These are phyloP conservation scores for Hypercompe scribonia DNA, from an alignment of 2,888 invertebrate genomes.

Conservation along the genomic window DNA sequence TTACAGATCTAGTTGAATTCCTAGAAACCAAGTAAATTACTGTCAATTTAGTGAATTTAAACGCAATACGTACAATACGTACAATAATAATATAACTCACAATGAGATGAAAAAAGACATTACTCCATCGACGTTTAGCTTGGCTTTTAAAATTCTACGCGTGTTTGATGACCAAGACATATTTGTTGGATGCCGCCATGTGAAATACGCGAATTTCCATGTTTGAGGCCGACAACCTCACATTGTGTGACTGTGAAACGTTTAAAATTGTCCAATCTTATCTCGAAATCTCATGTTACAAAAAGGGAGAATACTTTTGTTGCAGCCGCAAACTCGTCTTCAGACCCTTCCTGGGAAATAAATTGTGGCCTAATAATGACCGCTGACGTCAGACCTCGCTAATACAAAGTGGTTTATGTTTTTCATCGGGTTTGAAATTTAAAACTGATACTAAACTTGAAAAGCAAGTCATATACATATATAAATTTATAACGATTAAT, in stretches of 20 bases:
- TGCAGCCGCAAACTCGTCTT: slow-evolving; percentile 2
- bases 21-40: too few relatives aligned
- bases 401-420: not conserved
- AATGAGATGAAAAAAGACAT: slow-evolving; percentile 41
- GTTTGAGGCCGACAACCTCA: slow-evolving; percentile 60
- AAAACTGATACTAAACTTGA: not conserved
- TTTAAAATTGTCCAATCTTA: slow-evolving; percentile 23
- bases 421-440: not conserved
- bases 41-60: not conserved
- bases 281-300: slow-evolving; percentile 18
- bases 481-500: too few relatives aligned
- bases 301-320: slow-evolving; percentile 14
- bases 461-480: not conserved
- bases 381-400: not conserved
- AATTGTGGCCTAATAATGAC: not conserved
- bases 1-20: not conserved
- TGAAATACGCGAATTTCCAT: slow-evolving; percentile 53
- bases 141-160: slow-evolving; percentile 54
- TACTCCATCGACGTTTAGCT: slow-evolving; percentile 33
- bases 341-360: not conserved
- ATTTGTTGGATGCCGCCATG: slow-evolving; percentile 50
- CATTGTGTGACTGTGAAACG: slow-evolving; percentile 44
- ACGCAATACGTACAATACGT: too few relatives aligned
- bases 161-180: slow-evolving; percentile 52
- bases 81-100: slow-evolving; percentile 28